Conservation (phyloP, 2,797 vertebrate species). For the Aplochiton taeniatus region DNA sequence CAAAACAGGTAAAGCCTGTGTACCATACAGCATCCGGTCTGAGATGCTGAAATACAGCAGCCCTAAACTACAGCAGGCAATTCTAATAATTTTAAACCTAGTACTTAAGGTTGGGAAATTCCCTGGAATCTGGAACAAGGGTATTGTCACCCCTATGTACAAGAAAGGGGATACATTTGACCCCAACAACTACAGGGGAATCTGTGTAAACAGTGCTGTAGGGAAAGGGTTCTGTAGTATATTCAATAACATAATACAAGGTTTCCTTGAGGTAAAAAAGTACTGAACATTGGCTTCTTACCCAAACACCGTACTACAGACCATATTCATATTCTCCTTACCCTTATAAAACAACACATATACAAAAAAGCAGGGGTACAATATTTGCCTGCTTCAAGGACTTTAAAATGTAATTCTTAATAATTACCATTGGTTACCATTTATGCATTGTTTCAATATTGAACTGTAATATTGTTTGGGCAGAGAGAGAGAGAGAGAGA, state of each 20-base stretch:
- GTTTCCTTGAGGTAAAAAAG: neutral
- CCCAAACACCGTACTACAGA: conserved; percentile 3
- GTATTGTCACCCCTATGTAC: conserved; percentile 1
- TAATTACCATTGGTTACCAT: too few relatives aligned
- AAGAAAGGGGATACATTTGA: conserved; percentile 12
- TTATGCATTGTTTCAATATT: too few relatives aligned
- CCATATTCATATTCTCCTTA: conserved; percentile 7
- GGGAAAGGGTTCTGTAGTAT: neutral
- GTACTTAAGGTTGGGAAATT: neutral
- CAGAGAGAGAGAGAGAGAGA: neutral
- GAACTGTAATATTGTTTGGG: too few relatives aligned
- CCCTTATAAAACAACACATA: conserved; percentile 7
- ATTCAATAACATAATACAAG: neutral
- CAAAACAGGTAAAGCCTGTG: neutral
- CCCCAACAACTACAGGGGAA: neutral
- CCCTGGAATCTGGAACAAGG: conserved; percentile 7
- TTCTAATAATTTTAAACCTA: conserved; percentile 8
- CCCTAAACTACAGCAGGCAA: neutral
- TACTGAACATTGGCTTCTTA: conserved; percentile 7
- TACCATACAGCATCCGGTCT: neutral
- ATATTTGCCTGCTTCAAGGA: conserved; percentile 8
- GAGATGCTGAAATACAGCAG: conserved; percentile 4
- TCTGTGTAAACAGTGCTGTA: conserved; percentile 1
- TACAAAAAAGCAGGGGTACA: neutral
- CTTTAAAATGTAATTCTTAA: too few relatives aligned